phyloP scores from a whole-genome alignment of 1,140 invertebrate species.

The Amphibalanus amphitrite region DNA sequence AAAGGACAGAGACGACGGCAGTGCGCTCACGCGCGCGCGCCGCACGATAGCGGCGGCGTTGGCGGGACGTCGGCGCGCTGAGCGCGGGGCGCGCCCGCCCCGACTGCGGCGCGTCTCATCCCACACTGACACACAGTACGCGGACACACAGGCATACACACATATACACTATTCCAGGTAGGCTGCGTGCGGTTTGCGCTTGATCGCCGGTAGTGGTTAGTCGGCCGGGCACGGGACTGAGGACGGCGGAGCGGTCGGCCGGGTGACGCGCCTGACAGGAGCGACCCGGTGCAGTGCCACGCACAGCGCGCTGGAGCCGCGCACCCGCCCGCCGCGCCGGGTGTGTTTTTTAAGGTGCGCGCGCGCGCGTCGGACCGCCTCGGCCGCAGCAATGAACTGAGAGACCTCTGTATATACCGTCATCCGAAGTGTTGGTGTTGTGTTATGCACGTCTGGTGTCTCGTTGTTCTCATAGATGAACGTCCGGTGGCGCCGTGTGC shows the following conservation, averaged over 20 bases:
- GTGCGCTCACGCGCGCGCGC: too few relatives aligned
- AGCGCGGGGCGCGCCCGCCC: too few relatives aligned
- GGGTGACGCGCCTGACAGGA: too few relatives aligned
- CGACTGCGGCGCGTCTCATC: neutral
- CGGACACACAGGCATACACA: neutral
- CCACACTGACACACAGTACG: neutral
- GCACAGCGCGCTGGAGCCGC: too few relatives aligned
- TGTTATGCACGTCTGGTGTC: neutral
- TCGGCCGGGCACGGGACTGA: too few relatives aligned
- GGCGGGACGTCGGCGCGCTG: too few relatives aligned
- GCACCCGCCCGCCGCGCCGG: too few relatives aligned
- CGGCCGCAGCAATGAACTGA: neutral
- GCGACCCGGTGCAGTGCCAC: too few relatives aligned
- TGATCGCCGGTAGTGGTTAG: neutral
- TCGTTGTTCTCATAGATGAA: neutral
- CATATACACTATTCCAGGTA: neutral
- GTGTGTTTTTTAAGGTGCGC: neutral
- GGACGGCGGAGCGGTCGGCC: too few relatives aligned
- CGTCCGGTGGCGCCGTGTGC: neutral
- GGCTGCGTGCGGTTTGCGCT: neutral
- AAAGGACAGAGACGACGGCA: neutral
- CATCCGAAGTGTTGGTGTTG: neutral
- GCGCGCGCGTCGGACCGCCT: too few relatives aligned
- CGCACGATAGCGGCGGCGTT: too few relatives aligned
- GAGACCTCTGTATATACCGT: neutral